Base-by-base conservation (phyloP, 64 coral and sea anemone species). In the Montipora efflorescens region DNA sequence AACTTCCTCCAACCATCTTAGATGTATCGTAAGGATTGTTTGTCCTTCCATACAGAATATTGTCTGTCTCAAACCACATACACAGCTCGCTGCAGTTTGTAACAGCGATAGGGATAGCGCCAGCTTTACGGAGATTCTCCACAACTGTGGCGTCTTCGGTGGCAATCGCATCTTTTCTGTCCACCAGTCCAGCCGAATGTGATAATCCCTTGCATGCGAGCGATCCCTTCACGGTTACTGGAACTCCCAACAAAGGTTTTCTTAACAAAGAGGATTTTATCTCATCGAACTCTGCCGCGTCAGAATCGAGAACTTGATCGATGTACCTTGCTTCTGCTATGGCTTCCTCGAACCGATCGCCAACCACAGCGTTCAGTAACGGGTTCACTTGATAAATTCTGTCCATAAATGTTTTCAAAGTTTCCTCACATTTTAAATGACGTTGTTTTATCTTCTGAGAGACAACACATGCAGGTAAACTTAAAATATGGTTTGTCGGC, bases 11-110 rank as follows among this genome's bases (percentile, higher is more conserved):
- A 14, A 90, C 96, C 15, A 98, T 95, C 23, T 90, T 81, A 51
- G 89, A 94, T 16, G 93, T 92, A 28, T 98, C 88, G 5, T 95
- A 76, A 2, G 96, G 96, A 45, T 98, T 98, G 66, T 95, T 94
- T 0, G 96, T 98, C 36, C 96, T 77, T 45, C 96, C 96, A 8
- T 98, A 94, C 11, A 98, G 70, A 18, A 92, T 95, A 55, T 98
- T 98, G 5, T 72, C 82, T 2, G 96, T 98, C 55, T 98, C 96
- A 93, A 93, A 98, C 96, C 96, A 98, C 96, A 98, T 95, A 43
- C 93, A 98, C 43, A 98, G 43, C 36, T 98, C 96, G 53, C 96
- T 98, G n/a, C 96, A 98, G 77, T 98, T 98, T 18, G 96, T 98
- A 18, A 98, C 93, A 49, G 96, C 96, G 12, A 95, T 70, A 16